These are phyloP conservation scores for Nansenia antarctica DNA, from an alignment of 2,113 vertebrate species.

Conservation along the genomic window DNA sequence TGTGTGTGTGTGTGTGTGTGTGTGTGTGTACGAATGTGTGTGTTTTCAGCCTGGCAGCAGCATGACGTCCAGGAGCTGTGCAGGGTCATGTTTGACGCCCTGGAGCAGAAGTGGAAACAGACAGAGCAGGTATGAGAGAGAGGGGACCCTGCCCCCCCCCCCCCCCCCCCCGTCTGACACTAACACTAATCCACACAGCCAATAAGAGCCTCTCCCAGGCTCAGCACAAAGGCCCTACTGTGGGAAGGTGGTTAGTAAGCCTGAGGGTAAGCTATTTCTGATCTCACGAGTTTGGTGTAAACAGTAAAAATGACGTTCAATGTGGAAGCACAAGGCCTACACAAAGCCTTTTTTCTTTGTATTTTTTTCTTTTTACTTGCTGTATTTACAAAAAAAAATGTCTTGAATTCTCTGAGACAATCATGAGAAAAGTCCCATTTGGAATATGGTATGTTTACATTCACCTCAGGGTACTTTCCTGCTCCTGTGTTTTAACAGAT, in stretches of 20 bases:
- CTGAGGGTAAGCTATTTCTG: slow-evolving; percentile 42
- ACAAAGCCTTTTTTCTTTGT: slow-evolving; percentile 2
- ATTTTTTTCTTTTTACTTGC: too few species aligned
- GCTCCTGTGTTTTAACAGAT: too few species aligned
- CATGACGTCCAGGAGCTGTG: slow-evolving; percentile 99
- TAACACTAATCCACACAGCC: slow-evolving; percentile 14
- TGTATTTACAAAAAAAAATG: slow-evolving; percentile 20
- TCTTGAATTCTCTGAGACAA: slow-evolving; percentile 10
- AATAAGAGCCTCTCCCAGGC: neutral
- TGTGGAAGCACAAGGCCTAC: slow-evolving; percentile 37
- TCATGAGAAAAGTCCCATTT: neutral
- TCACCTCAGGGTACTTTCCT: neutral
- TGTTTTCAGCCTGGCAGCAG: slow-evolving; percentile 93
- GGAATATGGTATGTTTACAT: neutral
- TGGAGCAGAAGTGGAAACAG: slow-evolving; percentile 99
- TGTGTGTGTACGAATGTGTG: slow-evolving; percentile 7
- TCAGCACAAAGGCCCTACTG: slow-evolving; percentile 59
- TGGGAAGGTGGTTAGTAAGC: slow-evolving; percentile 34
- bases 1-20: slow-evolving; percentile 23
- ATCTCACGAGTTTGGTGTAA: slow-evolving; percentile 31
- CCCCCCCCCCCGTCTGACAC: too few species aligned
- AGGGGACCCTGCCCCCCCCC: slow-evolving; percentile 16
- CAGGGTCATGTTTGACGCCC: slow-evolving; percentile 98
- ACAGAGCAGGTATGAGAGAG: slow-evolving; percentile 88
- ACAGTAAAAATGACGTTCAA: slow-evolving; percentile 32